A percentile compares a stretch with the other conserved stretches of the same genome.
Conservation (phyloP, 2,888 invertebrate species). For the Aporophyla nigra region DNA sequence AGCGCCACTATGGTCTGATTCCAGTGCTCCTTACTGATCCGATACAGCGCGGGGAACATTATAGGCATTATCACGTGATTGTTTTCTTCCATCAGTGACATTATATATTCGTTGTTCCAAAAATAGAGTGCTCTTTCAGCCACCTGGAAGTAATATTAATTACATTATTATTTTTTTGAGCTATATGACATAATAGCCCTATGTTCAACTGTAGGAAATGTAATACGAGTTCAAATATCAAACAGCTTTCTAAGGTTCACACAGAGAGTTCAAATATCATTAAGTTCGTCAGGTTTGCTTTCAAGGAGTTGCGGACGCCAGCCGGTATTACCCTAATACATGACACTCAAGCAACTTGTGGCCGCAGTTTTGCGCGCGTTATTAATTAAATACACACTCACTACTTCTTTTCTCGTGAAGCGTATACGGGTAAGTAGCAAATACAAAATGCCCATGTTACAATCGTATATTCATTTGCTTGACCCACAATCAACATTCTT, state of each 20-base stretch:
- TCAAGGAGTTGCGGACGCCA: too few relatives aligned
- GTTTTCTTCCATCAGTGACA: conserved; percentile 99
- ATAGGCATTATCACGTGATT: conserved; percentile 99
- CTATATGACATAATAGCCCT: not conserved
- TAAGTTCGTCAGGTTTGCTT: too few relatives aligned
- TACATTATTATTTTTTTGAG: not conserved
- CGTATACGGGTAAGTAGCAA: not conserved
- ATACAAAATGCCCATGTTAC: not conserved
- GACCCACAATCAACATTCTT: not conserved
- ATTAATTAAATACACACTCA: not conserved
- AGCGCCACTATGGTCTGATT: conserved; percentile 99
- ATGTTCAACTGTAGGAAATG: not conserved
- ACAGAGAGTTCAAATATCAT: not conserved
- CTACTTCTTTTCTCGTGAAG: not conserved
- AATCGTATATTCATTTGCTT: not conserved
- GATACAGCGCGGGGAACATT: conserved; percentile 99
- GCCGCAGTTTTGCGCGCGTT: not conserved
- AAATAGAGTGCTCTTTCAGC: conserved; percentile 99
- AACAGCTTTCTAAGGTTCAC: not conserved
- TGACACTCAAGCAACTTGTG: not conserved
- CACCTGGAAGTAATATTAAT: conserved; percentile 92
- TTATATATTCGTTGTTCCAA: conserved; percentile 99
- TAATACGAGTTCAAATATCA: not conserved
- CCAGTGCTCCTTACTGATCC: conserved; percentile 99
- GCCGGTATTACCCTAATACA: too few relatives aligned